These are phyloP conservation scores for Acanthis flammea DNA, from an alignment of 2,797 vertebrate species.

Conservation along the genomic window DNA sequence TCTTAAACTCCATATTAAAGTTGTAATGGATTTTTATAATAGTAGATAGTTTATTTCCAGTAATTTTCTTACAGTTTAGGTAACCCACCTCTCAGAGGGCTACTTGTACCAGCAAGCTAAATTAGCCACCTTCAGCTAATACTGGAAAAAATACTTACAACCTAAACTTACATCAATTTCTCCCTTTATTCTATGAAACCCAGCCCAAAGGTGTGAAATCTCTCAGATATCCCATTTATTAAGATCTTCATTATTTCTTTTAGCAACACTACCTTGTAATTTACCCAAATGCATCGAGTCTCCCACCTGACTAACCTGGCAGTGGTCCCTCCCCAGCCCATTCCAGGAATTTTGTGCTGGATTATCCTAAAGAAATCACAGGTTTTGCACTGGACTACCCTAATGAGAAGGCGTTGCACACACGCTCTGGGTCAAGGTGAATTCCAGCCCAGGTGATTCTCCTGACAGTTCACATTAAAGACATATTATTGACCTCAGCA, in stretches of 20 bases:
- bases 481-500: neutral
- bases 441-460: neutral
- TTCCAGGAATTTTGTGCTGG: neutral
- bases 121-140: neutral
- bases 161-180: neutral
- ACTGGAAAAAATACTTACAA: neutral
- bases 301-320: neutral
- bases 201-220: neutral
- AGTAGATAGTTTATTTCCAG: neutral
- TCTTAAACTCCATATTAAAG: neutral
- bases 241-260: neutral
- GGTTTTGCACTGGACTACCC: neutral
- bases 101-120: neutral
- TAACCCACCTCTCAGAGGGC: neutral
- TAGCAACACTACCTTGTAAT: neutral
- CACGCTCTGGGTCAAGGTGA: neutral
- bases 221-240: neutral
- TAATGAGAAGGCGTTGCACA: neutral
- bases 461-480: neutral
- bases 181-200: neutral
- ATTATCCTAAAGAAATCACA: fast-evolving
- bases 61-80: neutral
- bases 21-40: neutral
- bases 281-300: fast-evolving
- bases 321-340: neutral